Evolutionary conservation across 1,140 invertebrate species (phyloP), one percentile per base, ranked within the genome.

Genomic region (Papilio helenus): DNA sequence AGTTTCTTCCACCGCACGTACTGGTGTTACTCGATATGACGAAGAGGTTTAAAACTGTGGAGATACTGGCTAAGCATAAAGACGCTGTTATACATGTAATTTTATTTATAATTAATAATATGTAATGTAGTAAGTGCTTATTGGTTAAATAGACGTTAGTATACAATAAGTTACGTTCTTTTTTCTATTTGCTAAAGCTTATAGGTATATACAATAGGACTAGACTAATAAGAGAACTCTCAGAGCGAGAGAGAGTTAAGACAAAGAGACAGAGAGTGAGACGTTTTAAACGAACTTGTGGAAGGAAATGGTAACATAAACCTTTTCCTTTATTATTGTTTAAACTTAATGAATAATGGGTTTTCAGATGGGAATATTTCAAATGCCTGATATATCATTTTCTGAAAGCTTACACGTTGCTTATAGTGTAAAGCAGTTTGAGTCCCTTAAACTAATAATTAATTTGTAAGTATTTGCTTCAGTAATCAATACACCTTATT

Each of bases 361-460:
- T 73, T 85, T 87, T 73, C 82, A 93, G 92, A 90, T 93, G 87
- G 92, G 92, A 44, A 88, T 93, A 80, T 93, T 93, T 80, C 84
- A 88, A 79, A 85, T 80, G 0, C 81, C 80, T 1, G 72, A 80
- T 16, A 85, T 87, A 8, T 81, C 76, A 20, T 71, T 86, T 46
- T 81, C 86, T 8, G 77, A 84, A 0, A 68, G 10, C 61, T 4
- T 29, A 23, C 92, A 90, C 65, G 68, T 93, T 44, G 91, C 90
- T 0, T 90, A 89, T 77, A 90, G 82, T 46, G 85, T 93, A 1
- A 89, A 87, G 77, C 88, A 93, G 82, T 92, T 86, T 74, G 88
- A 93, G 49, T 72, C 76, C 1, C 78, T 87, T 68, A 39, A 85
- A 72, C 5, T 79, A 61, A 14, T 23, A 3, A 65, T 82, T 44